phyloP scores from a whole-genome alignment of 2,113 vertebrate genomes.

The Pseudopodoces humilis region DNA sequence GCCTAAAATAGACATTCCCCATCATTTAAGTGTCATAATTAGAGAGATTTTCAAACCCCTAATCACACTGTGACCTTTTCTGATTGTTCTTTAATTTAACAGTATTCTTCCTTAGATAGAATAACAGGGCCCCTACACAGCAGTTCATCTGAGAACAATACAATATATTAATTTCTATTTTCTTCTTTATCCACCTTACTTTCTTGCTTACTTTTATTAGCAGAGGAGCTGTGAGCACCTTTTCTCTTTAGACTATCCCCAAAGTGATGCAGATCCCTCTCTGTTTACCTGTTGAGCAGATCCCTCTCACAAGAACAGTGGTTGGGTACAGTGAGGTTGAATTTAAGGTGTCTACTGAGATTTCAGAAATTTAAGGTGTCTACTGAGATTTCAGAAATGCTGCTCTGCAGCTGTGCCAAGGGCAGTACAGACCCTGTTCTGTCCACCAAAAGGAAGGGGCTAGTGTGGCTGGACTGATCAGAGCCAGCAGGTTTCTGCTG shows the following conservation, averaged over 20 bases:
- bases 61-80: background rate
- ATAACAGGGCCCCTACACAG: background rate
- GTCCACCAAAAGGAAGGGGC: background rate
- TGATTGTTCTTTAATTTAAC: constrained; percentile 7
- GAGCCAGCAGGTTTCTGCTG: background rate
- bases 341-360: background rate
- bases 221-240: background rate
- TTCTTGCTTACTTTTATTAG: background rate
- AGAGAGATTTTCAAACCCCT: background rate
- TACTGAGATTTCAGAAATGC: background rate
- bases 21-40: background rate
- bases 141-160: background rate
- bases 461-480: background rate
- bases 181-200: background rate
- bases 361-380: background rate
- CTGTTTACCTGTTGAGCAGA: background rate
- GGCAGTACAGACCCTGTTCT: background rate
- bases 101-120: background rate
- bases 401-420: background rate
- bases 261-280: background rate
- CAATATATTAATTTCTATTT: background rate
- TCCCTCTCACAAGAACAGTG: background rate
- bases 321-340: background rate
- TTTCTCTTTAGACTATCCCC: background rate
- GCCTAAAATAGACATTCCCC: background rate